phyloP scores from a whole-genome alignment of 2,113 vertebrate species.

The Gila orcuttii region DNA sequence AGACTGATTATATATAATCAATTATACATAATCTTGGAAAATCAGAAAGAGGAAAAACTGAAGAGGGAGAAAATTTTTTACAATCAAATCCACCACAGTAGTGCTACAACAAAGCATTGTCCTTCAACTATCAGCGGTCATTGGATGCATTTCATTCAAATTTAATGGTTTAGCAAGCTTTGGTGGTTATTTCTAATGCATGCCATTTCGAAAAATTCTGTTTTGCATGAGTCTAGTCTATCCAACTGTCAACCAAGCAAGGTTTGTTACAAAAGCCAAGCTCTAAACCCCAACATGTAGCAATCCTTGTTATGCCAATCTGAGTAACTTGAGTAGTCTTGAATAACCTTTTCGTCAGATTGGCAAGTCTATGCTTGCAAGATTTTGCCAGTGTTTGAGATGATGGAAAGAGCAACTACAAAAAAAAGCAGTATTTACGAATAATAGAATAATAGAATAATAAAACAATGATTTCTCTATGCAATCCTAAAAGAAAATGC shows the following conservation, averaged over 20 bases:
- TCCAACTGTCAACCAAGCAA: not conserved
- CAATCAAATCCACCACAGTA: not conserved
- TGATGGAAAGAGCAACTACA: not conserved
- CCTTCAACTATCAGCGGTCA: not conserved
- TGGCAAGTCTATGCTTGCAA: not conserved
- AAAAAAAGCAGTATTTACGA: not conserved
- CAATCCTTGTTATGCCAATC: not conserved
- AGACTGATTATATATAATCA: not conserved
- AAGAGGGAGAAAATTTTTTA: not conserved
- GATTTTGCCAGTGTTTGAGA: not conserved
- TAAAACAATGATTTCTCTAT: not conserved
- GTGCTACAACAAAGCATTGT: not conserved
- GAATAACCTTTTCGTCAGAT: not conserved
- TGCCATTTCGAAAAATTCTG: not conserved
- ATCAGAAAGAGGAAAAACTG: too few species aligned
- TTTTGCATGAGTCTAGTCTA: not conserved
- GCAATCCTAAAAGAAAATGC: not conserved
- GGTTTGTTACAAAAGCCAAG: not conserved
- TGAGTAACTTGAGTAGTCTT: not conserved
- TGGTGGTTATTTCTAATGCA: not conserved
- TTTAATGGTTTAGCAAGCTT: not conserved
- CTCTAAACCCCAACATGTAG: not conserved
- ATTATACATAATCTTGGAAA: conserved; percentile 19
- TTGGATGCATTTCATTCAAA: conserved; percentile 20
- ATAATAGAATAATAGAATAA: not conserved